A percentile compares a stretch with the other conserved stretches of the same genome.
Evolutionary conservation across 2,797 vertebrate genomes (phyloP).

Genomic region (Periophthalmus magnuspinnatus): DNA sequence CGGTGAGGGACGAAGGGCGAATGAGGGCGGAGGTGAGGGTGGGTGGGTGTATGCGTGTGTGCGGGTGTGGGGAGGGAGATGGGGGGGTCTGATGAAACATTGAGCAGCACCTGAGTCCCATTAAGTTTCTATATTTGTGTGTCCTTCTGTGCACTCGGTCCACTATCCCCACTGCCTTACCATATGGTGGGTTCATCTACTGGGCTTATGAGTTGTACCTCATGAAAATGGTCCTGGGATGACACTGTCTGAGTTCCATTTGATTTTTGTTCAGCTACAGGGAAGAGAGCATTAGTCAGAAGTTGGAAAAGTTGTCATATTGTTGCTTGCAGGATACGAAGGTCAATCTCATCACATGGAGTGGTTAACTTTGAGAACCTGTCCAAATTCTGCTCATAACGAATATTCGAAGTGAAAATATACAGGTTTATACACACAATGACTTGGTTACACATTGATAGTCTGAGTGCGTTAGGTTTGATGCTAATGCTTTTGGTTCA

Average conservation of each 20-base stretch:
- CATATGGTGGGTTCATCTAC: conserved; percentile 54
- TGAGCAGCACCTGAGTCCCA: conserved; percentile 71
- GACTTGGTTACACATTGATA: not conserved
- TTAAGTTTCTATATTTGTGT: conserved; percentile 60
- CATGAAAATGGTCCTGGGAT: conserved; percentile 46
- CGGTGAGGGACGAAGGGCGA: conserved; percentile 20
- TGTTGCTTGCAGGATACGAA: conserved; percentile 32
- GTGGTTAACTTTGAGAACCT: conserved; percentile 50
- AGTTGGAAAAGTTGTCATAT: conserved; percentile 29
- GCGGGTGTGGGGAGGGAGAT: conserved; percentile 28
- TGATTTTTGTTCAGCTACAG: conserved; percentile 17
- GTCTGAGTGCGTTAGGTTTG: not conserved
- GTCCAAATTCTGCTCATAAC: conserved; percentile 7
- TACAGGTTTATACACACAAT: not conserved
- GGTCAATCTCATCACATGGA: conserved; percentile 31
- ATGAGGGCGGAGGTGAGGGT: conserved; percentile 38
- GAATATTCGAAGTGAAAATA: not conserved
- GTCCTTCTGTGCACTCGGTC: conserved; percentile 39
- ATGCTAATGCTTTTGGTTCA: no score
- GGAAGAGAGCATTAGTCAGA: conserved; percentile 23
- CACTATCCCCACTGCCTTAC: conserved; percentile 36
- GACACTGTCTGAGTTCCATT: conserved; percentile 22
- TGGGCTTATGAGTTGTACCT: conserved; percentile 34
- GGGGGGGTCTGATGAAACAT: conserved; percentile 65
- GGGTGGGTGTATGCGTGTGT: conserved; percentile 40